These are phyloP conservation scores for Hylaeus anthracinus DNA, from an alignment of 1,140 invertebrate genomes.

Conservation along the genomic window DNA sequence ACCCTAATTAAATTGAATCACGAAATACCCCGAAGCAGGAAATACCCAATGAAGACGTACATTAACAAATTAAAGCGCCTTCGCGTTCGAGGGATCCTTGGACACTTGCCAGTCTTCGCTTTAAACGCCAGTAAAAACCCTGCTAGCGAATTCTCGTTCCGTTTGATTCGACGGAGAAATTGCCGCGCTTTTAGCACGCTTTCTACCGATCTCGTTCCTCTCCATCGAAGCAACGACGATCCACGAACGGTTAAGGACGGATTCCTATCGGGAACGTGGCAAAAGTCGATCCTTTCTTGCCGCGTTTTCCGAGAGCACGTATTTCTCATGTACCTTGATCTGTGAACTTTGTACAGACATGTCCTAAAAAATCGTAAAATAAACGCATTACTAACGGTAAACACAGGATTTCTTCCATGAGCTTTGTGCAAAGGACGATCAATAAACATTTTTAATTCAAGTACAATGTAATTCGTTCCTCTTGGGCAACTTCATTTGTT, in stretches of 20 bases:
- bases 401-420: too few relatives aligned
- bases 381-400: too few relatives aligned
- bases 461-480: too few relatives aligned
- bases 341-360: too few relatives aligned
- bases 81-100: constrained; percentile 69
- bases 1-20: constrained; percentile 78
- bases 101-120: constrained; percentile 70
- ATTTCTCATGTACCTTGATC: too few relatives aligned
- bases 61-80: constrained; percentile 77
- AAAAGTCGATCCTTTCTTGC: too few relatives aligned
- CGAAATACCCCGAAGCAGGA: constrained; percentile 73
- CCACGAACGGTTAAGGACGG: background rate
- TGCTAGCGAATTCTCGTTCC: constrained; percentile 1
- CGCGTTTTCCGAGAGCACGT: too few relatives aligned
- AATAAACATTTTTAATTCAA: too few relatives aligned
- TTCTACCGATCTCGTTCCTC: background rate
- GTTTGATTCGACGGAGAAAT: background rate
- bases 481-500: too few relatives aligned
- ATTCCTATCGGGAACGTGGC: too few relatives aligned
- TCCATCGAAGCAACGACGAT: background rate
- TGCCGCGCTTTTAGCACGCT: background rate
- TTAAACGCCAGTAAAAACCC: constrained; percentile 37
- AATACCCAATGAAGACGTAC: constrained; percentile 77
- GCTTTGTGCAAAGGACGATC: too few relatives aligned
- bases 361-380: too few relatives aligned